These are phyloP conservation scores for Ariopsis seemanni DNA, from an alignment of 2,113 vertebrate species.

Conservation along the genomic window DNA sequence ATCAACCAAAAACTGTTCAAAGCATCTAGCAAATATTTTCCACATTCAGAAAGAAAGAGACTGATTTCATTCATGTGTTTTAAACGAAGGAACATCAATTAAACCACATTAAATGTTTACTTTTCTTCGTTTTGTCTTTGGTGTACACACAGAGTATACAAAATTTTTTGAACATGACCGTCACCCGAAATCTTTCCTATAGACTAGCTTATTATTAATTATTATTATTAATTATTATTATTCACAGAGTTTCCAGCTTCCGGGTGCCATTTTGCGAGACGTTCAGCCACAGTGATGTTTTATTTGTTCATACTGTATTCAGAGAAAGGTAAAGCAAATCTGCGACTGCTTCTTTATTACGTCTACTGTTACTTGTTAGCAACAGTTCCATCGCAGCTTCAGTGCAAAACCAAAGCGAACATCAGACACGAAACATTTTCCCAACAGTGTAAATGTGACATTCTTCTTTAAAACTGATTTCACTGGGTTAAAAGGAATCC, in stretches of 20 bases:
- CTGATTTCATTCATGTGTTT: background rate
- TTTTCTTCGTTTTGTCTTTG: background rate
- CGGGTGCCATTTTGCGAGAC: background rate
- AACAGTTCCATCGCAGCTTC: background rate
- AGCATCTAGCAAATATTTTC: background rate
- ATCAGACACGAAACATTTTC: background rate
- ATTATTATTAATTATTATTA: background rate
- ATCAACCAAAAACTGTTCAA: background rate
- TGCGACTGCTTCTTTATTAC: background rate
- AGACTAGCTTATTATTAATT: background rate
- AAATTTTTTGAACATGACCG: background rate
- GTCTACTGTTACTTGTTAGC: background rate
- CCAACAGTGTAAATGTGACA: background rate
- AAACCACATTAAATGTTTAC: background rate
- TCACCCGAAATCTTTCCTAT: background rate
- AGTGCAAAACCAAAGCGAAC: background rate
- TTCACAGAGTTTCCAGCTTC: background rate
- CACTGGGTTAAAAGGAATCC: slow-evolving; percentile 11
- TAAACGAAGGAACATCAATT: background rate
- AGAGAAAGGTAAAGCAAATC: background rate
- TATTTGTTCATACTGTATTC: background rate
- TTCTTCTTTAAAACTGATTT: background rate
- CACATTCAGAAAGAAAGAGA: background rate
- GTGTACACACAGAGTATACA: background rate
- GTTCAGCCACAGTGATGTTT: background rate